Evolutionary conservation across 2,113 vertebrate genomes (phyloP).

Genomic region (Prunella himalayana): DNA sequence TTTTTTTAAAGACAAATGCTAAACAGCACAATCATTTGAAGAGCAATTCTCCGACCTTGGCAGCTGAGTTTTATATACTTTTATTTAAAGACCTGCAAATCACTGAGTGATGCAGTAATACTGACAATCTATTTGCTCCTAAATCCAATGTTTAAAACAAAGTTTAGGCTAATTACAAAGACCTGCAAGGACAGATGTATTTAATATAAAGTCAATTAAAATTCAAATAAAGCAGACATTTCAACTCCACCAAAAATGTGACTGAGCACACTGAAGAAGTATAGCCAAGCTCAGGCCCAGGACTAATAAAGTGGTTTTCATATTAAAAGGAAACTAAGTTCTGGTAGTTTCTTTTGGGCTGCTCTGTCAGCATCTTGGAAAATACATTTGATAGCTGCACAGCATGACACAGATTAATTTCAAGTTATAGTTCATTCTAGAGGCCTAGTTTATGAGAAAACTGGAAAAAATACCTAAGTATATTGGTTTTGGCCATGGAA

Average conservation of each 20-base stretch:
- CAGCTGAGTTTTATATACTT: neutral
- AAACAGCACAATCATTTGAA: neutral
- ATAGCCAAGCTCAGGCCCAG: rapidly evolving
- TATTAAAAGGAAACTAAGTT: neutral
- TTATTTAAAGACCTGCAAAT: neutral
- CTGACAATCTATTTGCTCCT: neutral
- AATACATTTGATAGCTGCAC: neutral
- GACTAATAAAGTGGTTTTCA: neutral
- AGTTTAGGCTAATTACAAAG: neutral
- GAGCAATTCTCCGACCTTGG: neutral
- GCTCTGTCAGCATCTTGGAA: neutral
- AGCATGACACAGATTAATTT: neutral
- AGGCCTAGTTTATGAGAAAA: neutral
- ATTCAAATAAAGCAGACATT: neutral
- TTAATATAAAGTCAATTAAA: neutral
- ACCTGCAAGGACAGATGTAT: neutral
- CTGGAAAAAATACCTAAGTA: neutral
- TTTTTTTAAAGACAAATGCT: neutral
- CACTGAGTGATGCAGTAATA: neutral
- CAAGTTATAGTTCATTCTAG: neutral
- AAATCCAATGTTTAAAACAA: neutral
- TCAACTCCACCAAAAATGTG: neutral
- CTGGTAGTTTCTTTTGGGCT: neutral
- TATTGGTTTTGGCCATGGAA: neutral
- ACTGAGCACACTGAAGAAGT: neutral